These are phyloP conservation scores for Dasypus novemcinctus DNA, from an alignment of 2,113 vertebrate species.

Conservation along the genomic window DNA sequence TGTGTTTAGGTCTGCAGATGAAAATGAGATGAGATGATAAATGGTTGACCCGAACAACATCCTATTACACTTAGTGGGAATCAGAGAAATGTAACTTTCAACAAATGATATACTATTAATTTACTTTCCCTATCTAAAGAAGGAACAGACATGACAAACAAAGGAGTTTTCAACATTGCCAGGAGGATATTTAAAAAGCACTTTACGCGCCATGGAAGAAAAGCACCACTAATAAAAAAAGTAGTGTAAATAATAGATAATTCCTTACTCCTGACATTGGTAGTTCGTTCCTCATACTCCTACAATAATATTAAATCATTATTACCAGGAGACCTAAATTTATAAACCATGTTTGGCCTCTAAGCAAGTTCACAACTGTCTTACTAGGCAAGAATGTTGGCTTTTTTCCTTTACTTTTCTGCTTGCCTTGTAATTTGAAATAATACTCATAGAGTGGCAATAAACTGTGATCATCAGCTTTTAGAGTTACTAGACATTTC, in stretches of 20 bases:
- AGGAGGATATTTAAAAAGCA: constrained; percentile 56
- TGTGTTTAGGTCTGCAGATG: background rate
- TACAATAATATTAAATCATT: constrained; percentile 51
- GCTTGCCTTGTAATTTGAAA: constrained; percentile 65
- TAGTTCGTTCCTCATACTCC: constrained; percentile 38
- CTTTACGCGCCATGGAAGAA: background rate
- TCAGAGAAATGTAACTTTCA: background rate
- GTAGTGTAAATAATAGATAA: constrained; percentile 63
- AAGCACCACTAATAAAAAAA: constrained; percentile 64
- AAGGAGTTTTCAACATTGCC: constrained; percentile 42
- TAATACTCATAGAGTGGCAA: constrained; percentile 37
- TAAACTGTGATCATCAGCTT: constrained; percentile 53
- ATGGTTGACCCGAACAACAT: background rate
- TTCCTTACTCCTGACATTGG: background rate
- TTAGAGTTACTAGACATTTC: constrained; percentile 45
- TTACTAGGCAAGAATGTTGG: constrained; percentile 49
- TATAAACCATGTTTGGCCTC: background rate
- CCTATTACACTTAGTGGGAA: background rate
- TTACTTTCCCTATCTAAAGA: constrained; percentile 1
- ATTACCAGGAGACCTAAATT: background rate
- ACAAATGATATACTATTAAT: background rate
- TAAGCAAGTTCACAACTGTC: constrained; percentile 43
- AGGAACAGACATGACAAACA: constrained; percentile 9
- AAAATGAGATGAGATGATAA: background rate
- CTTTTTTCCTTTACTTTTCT: constrained; percentile 47